Percentiles rank a stretch among this genome's conserved stretches.
Evolutionary conservation across 1,140 invertebrate species (phyloP).

Genomic region (Ooceraea biroi): DNA sequence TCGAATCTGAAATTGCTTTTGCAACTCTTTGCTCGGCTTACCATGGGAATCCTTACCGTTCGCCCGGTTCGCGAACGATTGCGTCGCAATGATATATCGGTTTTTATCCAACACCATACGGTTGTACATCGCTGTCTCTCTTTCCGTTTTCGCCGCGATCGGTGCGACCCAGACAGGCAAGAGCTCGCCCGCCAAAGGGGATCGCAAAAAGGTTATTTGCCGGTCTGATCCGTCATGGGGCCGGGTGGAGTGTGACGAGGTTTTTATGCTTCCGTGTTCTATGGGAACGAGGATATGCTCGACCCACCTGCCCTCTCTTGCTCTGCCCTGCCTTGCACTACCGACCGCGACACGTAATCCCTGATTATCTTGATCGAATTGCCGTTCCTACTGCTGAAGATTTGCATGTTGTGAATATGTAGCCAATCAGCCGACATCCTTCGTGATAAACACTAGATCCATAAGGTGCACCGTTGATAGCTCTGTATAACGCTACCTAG

Average conservation of each 20-base stretch:
- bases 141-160: slow-evolving; percentile 31
- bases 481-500: slow-evolving; percentile 8
- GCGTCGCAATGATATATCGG: slow-evolving; percentile 50
- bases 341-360: slow-evolving; percentile 66
- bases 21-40: slow-evolving; percentile 36
- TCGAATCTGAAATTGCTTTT: slow-evolving; percentile 45
- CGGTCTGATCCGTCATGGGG: slow-evolving; percentile 74
- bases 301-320: slow-evolving; percentile 2
- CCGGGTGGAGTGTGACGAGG: slow-evolving; percentile 66
- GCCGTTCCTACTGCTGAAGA: slow-evolving; percentile 56
- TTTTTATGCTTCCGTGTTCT: slow-evolving; percentile 72
- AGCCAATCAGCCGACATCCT: slow-evolving; percentile 57
- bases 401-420: slow-evolving; percentile 11
- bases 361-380: slow-evolving; percentile 77
- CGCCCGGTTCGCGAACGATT: slow-evolving; percentile 13
- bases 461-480: neutral
- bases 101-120: slow-evolving; percentile 73
- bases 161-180: slow-evolving; percentile 39
- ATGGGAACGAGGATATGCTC: slow-evolving; percentile 64
- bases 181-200: slow-evolving; percentile 38
- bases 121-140: slow-evolving; percentile 54
- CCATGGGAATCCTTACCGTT: slow-evolving; percentile 51
- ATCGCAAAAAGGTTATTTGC: slow-evolving; percentile 77
- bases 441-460: slow-evolving; percentile 48
- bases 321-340: neutral